Base-by-base conservation (phyloP, 2,888 invertebrate species). In the Alloplasta piceator region DNA sequence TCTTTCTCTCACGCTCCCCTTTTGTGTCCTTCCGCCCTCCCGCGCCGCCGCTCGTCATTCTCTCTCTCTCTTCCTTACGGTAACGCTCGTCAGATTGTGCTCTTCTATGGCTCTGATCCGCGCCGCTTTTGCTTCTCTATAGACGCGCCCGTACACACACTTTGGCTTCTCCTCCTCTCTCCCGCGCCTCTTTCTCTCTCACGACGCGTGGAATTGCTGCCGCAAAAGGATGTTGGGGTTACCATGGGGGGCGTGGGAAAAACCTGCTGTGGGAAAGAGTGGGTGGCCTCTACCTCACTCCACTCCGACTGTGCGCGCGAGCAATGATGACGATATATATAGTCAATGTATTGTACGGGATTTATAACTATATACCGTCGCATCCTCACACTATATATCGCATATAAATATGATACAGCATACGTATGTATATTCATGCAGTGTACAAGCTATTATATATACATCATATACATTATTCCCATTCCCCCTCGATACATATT, bases 241-340 rank as follows among this genome's bases (percentile, higher is more conserved):
- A 95, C 94, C 94, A 94, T 94, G 94, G 94, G 95, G 95, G 95
- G 95, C 95, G 95, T 95, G 95, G 95, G 94, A 95, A 95, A 95
- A 93, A 93, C 94, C 94, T 94, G 95, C 95, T 95, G 95, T 95
- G 95, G 95, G 95, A 95, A 95, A 95, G 95, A 95, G 95, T 95
- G 95, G 95, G 95, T 95, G 95, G 94, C 93, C 93, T 93, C 92
- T 92, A 91, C 91, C 93, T 93, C 94, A 94, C 94, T 94, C 88
- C 88, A 87, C 84, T 83, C 86, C 86, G 41, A 6, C 5, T 41
- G 41, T 41, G 41, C 61, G 77, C 87, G 87, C 84, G 86, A 68
- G 86, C 88, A 87, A 89, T 87, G 86, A 88, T 87, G 87, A 87
- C 87, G 86, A 86, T 85, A 85, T n/a, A n/a, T n/a, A n/a, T 86